Conservation (phyloP, 2,113 vertebrate genomes). For the Addax nasomaculatus region DNA sequence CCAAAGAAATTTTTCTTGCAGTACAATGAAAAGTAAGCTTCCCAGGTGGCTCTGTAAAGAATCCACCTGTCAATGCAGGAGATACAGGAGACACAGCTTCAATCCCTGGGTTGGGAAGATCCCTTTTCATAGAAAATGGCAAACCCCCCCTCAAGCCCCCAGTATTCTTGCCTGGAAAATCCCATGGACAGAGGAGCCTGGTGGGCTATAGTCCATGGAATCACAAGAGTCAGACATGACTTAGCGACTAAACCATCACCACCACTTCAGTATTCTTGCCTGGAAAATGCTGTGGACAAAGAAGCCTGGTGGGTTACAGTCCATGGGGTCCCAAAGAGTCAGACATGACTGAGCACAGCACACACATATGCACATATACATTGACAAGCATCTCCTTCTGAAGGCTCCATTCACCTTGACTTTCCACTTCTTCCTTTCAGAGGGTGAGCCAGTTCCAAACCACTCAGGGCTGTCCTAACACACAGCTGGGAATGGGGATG, state of each 20-base stretch:
- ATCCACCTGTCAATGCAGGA: background rate
- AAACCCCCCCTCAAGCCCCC: rapidly evolving
- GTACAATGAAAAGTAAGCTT: background rate
- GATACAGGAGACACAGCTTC: background rate
- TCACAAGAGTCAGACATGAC: background rate
- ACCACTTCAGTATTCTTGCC: background rate
- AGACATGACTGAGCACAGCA: background rate
- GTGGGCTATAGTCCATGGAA: background rate
- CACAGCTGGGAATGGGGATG: background rate
- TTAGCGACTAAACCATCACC: background rate
- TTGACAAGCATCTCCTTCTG: background rate
- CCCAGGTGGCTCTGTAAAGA: background rate
- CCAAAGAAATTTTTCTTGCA: background rate
- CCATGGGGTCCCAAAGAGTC: background rate
- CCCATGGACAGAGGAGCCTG: background rate
- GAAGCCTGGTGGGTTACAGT: background rate
- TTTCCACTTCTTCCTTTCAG: background rate
- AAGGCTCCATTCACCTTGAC: background rate
- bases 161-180: background rate
- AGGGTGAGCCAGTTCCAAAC: background rate
- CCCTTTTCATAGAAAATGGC: background rate
- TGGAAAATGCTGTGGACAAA: background rate
- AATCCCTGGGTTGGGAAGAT: background rate
- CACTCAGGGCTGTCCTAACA: background rate
- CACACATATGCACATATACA: background rate